Percentiles rank a stretch among this genome's conserved stretches.
Conservation (phyloP, 92 coral and sea anemone species). For the Parazoanthus swiftii region DNA sequence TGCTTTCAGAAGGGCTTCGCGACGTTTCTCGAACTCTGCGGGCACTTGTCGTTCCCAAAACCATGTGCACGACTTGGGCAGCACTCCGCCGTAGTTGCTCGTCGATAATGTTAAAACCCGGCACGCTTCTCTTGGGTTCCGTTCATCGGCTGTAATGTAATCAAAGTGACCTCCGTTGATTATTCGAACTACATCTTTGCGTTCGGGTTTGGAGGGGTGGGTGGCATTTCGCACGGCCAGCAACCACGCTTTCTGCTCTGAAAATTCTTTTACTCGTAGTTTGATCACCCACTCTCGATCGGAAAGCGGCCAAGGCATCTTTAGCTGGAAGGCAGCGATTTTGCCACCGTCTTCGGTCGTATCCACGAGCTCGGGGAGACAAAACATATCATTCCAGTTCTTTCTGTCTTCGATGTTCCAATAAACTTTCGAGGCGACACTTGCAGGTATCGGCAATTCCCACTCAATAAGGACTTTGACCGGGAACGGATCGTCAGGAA, state of each 20-base stretch:
- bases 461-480: neutral
- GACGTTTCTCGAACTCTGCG: neutral
- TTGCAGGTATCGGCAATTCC: constrained; percentile 6
- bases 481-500: no score
- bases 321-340: neutral
- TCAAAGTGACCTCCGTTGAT: neutral
- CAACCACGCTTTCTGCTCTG: neutral
- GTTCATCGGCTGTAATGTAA: constrained; percentile 2
- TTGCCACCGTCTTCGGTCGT: neutral
- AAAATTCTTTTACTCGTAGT: neutral
- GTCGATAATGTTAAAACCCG: neutral
- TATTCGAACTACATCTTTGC: neutral
- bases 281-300: neutral
- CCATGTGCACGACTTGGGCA: neutral
- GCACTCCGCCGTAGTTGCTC: neutral
- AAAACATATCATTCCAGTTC: neutral
- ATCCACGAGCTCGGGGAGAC: neutral
- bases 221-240: neutral
- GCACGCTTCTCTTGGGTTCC: neutral
- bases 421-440: neutral
- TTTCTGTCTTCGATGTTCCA: neutral
- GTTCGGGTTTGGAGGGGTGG: constrained; percentile 9
- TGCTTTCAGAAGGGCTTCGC: neutral
- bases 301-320: neutral
- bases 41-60: neutral